These are phyloP conservation scores for Steinernema carpocapsae DNA, from an alignment of 2,888 invertebrate species.

Conservation along the genomic window DNA sequence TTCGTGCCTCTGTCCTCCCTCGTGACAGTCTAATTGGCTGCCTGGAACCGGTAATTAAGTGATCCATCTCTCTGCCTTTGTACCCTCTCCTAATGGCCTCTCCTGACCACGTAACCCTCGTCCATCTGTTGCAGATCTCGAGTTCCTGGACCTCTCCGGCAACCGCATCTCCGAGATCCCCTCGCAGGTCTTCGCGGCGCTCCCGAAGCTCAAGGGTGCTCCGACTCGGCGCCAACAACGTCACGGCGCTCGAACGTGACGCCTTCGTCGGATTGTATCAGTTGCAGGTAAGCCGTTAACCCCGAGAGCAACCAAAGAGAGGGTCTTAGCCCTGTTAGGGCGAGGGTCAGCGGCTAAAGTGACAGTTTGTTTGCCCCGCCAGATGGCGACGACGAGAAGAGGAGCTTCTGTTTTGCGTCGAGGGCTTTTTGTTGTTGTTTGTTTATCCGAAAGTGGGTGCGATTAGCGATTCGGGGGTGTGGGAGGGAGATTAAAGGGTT, in stretches of 20 bases:
- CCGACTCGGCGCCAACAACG: slow-evolving; percentile 38
- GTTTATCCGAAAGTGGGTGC: too few species aligned
- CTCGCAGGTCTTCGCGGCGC: slow-evolving; percentile 40
- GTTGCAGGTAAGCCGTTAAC: slow-evolving; percentile 34
- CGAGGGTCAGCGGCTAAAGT: neutral
- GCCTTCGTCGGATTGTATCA: slow-evolving; percentile 24
- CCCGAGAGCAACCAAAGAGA: neutral
- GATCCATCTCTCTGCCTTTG: neutral
- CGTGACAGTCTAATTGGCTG: neutral
- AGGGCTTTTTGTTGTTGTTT: too few species aligned
- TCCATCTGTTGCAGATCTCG: slow-evolving; percentile 37
- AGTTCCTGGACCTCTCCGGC: slow-evolving; percentile 39
- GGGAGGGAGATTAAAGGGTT: too few species aligned
- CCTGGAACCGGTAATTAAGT: neutral
- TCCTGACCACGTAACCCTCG: neutral
- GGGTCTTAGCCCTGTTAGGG: too few species aligned
- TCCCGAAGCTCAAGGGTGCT: slow-evolving; percentile 38
- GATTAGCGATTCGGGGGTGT: too few species aligned
- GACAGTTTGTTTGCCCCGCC: slow-evolving; percentile 23
- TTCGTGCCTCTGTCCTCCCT: neutral
- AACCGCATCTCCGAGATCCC: slow-evolving; percentile 39
- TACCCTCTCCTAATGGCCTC: slow-evolving; percentile 13
- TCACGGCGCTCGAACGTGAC: slow-evolving; percentile 33
- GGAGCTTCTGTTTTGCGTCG: too few species aligned
- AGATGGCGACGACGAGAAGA: too few species aligned